Evolutionary conservation across 2,797 vertebrate genomes (phyloP).

Genomic region (Champsocephalus gunnari): DNA sequence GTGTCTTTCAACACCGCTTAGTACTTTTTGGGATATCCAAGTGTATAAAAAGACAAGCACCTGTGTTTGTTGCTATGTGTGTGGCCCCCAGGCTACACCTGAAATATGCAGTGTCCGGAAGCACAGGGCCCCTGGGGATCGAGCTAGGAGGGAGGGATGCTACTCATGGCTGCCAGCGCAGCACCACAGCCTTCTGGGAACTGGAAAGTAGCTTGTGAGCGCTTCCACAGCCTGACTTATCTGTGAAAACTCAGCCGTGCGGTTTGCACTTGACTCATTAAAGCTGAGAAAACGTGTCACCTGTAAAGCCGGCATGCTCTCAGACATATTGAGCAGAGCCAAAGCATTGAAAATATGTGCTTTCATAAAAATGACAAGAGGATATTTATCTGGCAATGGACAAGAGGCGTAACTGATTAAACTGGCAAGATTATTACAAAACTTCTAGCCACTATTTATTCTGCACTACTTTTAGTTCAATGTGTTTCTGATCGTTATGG

Average conservation of each 20-base stretch:
- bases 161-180: slow-evolving; percentile 38
- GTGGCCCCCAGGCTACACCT: slow-evolving; percentile 60
- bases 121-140: slow-evolving; percentile 52
- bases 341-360: background rate
- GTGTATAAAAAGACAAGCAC: background rate
- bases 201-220: slow-evolving; percentile 29
- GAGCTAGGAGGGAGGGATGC: slow-evolving; percentile 44
- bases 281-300: slow-evolving; percentile 18
- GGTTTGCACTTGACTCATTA: slow-evolving; percentile 1
- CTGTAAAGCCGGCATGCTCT: slow-evolving; percentile 6
- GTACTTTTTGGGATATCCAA: background rate
- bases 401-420: background rate
- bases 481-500: background rate
- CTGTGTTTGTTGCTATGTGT: slow-evolving; percentile 30
- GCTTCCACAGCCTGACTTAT: slow-evolving; percentile 20
- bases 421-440: background rate
- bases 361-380: background rate
- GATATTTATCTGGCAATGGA: background rate
- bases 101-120: slow-evolving; percentile 72
- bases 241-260: slow-evolving; percentile 22
- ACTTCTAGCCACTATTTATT: background rate
- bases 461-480: background rate
- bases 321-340: background rate
- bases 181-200: slow-evolving; percentile 54
- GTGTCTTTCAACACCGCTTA: background rate